A percentile compares a stretch with the other conserved stretches of the same genome.
Conservation (phyloP, 2,797 vertebrate genomes). For the Chiroxiphia lanceolata region DNA sequence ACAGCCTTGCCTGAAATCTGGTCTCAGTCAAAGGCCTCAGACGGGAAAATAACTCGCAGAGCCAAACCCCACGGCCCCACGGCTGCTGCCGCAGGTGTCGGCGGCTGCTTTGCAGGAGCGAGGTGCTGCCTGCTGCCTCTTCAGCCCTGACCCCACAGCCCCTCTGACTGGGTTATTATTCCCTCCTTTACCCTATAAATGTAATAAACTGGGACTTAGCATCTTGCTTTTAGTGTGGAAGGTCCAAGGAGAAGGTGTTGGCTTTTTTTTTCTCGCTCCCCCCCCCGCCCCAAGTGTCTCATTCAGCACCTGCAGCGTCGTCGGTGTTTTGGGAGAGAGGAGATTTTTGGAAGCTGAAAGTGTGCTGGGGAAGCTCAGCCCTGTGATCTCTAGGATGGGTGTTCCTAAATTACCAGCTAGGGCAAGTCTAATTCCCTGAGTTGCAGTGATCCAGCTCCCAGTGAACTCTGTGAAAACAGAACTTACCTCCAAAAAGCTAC, state of each 20-base stretch:
- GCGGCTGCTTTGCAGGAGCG: not conserved
- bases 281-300: fast-evolving
- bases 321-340: not conserved
- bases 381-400: not conserved
- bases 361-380: not conserved
- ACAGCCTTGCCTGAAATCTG: slow-evolving; percentile 59
- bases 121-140: not conserved
- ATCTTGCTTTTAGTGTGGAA: slow-evolving; percentile 3
- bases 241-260: not conserved
- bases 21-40: slow-evolving; percentile 56
- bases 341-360: not conserved
- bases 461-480: not conserved
- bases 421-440: not conserved
- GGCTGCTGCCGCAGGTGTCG: slow-evolving; percentile 58
- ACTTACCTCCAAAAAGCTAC: not conserved
- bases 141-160: not conserved
- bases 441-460: not conserved
- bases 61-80: slow-evolving; percentile 1
- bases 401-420: not conserved
- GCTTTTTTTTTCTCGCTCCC: not conserved
- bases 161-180: not conserved
- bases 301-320: not conserved
- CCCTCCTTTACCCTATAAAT: slow-evolving; percentile 27
- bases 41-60: slow-evolving; percentile 53
- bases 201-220: slow-evolving; percentile 37